Conservation (phyloP, 2,797 vertebrate species). For the Lagocephalus sceleratus region DNA sequence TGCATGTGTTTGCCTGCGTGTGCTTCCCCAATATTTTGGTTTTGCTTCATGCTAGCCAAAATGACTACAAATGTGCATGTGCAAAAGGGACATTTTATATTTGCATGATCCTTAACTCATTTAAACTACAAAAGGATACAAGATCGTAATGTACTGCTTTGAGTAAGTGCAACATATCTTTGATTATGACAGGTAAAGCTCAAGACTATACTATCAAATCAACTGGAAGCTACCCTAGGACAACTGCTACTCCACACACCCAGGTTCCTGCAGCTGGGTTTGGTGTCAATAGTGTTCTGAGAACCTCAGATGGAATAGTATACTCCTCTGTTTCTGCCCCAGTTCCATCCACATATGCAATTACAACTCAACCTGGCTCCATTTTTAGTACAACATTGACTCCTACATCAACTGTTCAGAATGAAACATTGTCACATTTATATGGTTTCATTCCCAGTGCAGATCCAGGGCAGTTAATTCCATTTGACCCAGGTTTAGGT, state of each 20-base stretch:
- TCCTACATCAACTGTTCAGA: conserved; percentile 75
- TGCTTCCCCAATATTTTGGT: conserved; percentile 86
- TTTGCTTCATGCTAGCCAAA: conserved; percentile 86
- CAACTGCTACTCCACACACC: conserved; percentile 83
- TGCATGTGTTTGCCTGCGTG: conserved; percentile 96
- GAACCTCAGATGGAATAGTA: conserved; percentile 91
- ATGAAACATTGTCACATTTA: conserved; percentile 79
- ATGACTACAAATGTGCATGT: conserved; percentile 86
- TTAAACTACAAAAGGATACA: conserved; percentile 1
- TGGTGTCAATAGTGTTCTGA: conserved; percentile 84
- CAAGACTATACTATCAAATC: conserved; percentile 97
- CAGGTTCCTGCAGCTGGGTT: conserved; percentile 83
- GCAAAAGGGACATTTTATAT: conserved; percentile 63
- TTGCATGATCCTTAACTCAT: conserved; percentile 72
- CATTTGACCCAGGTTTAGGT: conserved; percentile 78
- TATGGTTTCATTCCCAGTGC: conserved; percentile 86
- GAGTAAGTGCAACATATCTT: conserved; percentile 59
- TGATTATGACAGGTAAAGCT: conserved; percentile 92
- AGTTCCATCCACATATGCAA: conserved; percentile 89
- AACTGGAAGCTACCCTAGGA: conserved; percentile 80
- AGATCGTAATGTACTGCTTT: conserved; percentile 42
- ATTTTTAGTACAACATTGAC: conserved; percentile 82
- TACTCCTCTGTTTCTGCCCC: conserved; percentile 92
- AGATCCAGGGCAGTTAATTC: conserved; percentile 78
- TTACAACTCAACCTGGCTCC: conserved; percentile 97